Base-by-base conservation (phyloP, 2,888 invertebrate genomes). In the Gasteruption jaculator region DNA sequence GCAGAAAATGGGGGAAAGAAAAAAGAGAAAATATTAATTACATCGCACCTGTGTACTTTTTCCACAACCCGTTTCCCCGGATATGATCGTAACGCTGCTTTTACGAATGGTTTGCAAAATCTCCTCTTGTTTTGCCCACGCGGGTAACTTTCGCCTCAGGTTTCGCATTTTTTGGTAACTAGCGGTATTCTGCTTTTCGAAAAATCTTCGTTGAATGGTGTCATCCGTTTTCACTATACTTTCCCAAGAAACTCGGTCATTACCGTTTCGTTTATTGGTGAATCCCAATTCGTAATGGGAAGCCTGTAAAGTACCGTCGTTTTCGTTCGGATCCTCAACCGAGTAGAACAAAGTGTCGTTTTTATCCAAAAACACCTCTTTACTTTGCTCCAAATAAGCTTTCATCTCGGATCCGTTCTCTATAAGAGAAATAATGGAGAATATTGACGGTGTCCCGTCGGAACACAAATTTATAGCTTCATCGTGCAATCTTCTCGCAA, bases 1-100 rank as follows among this genome's bases (percentile, higher is more conserved):
- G n/a, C n/a, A n/a, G n/a, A n/a, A n/a, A n/a, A n/a, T n/a, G n/a
- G n/a, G n/a, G n/a, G n/a, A 15, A 16, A 25, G 10, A 11, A 5
- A 22, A 19, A 12, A 27, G 11, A 21, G 35, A 25, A 31, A 12
- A 34, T 24, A 5, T 43, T 7, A 22, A 12, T n/a, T n/a, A n/a
- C n/a, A n/a, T n/a, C n/a, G n/a, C n/a, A 80, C 74, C 74, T 94
- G 85, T 0, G 86, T 86, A 61, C 85, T 85, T 69, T 89, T 89
- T 34, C 88, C 89, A 56, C 87, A 89, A 1, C 89, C 90, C 1
- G 90, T 90, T 65, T 88, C 88, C 3, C 90, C 90, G 31, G 86
- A 85, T 52, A 90, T 83, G 1, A 90, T 85, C 12, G 82, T 73
- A 4, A 85, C 78, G 71, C 80, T 82, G 39, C 81, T 81, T 38